Conservation (phyloP, 2,888 invertebrate species). For the Tachina lurida region DNA sequence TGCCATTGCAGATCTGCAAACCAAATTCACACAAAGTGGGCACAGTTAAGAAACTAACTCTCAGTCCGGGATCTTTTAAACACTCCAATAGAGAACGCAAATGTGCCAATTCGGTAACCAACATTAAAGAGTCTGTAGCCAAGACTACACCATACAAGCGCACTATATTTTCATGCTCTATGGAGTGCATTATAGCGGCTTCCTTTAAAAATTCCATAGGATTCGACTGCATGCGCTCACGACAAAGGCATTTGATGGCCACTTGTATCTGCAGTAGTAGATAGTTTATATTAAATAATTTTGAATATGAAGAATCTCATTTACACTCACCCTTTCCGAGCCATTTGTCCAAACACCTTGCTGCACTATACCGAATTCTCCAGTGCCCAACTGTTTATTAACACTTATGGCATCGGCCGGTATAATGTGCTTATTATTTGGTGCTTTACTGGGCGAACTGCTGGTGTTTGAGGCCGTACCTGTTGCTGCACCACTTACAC, state of each 20-base stretch:
- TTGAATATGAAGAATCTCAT: background rate
- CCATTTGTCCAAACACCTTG: constrained; percentile 99
- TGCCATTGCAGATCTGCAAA: constrained; percentile 97
- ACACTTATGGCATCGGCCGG: constrained; percentile 95
- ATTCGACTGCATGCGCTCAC: constrained; percentile 97
- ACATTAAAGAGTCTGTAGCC: constrained; percentile 93
- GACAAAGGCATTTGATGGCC: constrained; percentile 97
- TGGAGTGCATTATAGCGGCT: constrained; percentile 98
- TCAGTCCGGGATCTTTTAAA: constrained; percentile 94
- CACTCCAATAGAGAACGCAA: constrained; percentile 97
- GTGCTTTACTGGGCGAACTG: constrained; percentile 83
- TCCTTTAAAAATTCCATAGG: constrained; percentile 98
- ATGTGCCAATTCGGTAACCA: constrained; percentile 96
- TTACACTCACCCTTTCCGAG: constrained; percentile 89
- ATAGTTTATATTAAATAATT: background rate
- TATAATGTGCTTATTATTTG: constrained; percentile 92
- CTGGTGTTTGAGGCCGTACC: constrained; percentile 64
- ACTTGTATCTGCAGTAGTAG: constrained; percentile 90
- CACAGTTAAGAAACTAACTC: constrained; percentile 94
- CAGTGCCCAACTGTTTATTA: constrained; percentile 96
- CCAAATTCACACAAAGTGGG: constrained; percentile 97
- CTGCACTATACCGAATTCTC: constrained; percentile 99
- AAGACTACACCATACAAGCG: constrained; percentile 98
- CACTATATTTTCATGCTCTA: constrained; percentile 98
- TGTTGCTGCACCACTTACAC: constrained; percentile 57